Evolutionary conservation across 2,113 vertebrate species (phyloP).

Genomic region (Hippopotamus amphibius): DNA sequence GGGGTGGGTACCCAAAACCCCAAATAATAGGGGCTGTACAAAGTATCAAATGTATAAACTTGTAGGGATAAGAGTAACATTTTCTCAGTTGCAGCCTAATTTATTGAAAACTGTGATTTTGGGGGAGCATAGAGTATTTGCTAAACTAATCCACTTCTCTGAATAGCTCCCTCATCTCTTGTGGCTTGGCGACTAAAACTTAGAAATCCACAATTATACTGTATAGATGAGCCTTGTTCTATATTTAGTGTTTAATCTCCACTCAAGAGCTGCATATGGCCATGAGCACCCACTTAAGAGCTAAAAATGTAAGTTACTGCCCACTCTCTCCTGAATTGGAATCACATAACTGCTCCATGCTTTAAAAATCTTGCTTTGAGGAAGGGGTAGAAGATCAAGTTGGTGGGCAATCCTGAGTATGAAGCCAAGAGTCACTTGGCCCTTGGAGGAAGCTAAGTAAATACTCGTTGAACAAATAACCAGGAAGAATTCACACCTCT

Average conservation of each 20-base stretch:
- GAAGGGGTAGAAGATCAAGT: conserved; percentile 60
- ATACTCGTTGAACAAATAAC: conserved; percentile 14
- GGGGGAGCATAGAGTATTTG: conserved; percentile 46
- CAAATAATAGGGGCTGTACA: background rate
- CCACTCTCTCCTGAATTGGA: conserved; percentile 82
- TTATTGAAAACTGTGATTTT: conserved; percentile 33
- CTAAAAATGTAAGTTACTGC: conserved; percentile 83
- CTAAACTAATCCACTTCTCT: conserved; percentile 74
- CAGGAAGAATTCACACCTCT: background rate
- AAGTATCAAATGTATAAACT: background rate
- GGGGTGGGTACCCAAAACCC: background rate
- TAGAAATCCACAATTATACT: conserved; percentile 85
- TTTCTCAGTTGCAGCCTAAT: conserved; percentile 50
- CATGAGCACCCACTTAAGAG: conserved; percentile 80
- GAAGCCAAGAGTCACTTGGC: background rate
- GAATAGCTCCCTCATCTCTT: conserved; percentile 76
- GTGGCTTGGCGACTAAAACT: conserved; percentile 81
- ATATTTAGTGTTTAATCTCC: conserved; percentile 84
- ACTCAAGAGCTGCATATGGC: conserved; percentile 83
- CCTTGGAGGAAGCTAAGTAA: background rate
- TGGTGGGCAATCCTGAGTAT: background rate
- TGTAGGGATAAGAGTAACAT: conserved; percentile 59
- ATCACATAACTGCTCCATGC: conserved; percentile 70
- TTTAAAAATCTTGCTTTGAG: conserved; percentile 46
- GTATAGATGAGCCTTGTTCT: conserved; percentile 74